Evolutionary conservation across 2,113 vertebrate species (phyloP), one percentile per base, ranked within the genome.

Genomic region (Melanocharis versteri): DNA sequence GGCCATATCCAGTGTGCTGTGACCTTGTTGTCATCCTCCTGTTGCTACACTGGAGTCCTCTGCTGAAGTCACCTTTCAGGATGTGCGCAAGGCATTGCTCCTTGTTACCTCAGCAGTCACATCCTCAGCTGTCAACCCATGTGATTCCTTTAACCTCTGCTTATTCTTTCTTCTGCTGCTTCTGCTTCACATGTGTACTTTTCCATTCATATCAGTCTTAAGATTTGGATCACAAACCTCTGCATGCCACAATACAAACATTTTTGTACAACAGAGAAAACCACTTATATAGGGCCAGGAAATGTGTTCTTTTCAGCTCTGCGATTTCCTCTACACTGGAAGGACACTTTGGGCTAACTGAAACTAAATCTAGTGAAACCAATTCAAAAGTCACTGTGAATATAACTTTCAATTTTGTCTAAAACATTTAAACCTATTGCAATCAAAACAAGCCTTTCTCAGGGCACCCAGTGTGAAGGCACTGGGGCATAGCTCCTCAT

Each of bases 1-100:
- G 50, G 33, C 35, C 39, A 84, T 42, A 31, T 51, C 12, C 47
- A 54, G 65, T n/a, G 51, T 42, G 18, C 58, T 39, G 56, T 10
- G 60, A 83, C 87, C 51, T 62, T 57, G 39, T 13, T 78, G 81
- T 53, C 81, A 54, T 17, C 79, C 26, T 89, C n/a, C 37, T 57
- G 50, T 66, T 69, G 9, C 53, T 56, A 26, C 7, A 1, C n/a
- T 47, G 6, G 6, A 10, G 26, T 81, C 51, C 17, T 65, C 68
- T 70, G 77, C 68, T 68, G 69, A 70, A 69, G 50, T 83, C 94
- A 84, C 24, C 78, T 28, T 51, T 24, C 76, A 75, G 90, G 87
- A 91, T 11, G 48, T 60, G 45, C 16, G 7, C 35, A 40, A 65
- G 61, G 23, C 42, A 26, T 27, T 14, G 54, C 68, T 89, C 45